Evolutionary conservation across 2,797 vertebrate species (phyloP), one percentile per base, ranked within the genome.

Genomic region (Sylvilagus floridanus): DNA sequence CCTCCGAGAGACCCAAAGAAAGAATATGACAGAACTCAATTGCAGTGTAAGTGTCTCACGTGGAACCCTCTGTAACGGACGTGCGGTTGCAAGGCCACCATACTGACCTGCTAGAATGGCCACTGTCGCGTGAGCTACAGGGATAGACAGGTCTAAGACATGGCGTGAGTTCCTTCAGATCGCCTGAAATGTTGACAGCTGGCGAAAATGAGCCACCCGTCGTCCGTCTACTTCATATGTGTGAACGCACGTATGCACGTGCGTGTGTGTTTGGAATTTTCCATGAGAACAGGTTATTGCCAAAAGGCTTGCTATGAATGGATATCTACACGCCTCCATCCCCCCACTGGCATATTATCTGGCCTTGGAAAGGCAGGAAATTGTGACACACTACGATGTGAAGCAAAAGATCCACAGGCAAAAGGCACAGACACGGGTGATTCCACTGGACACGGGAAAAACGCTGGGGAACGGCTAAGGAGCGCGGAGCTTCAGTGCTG

Each of bases 1-100:
- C 22, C 65, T 47, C 17, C 26, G 12, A 16, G 60, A 93, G 54
- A 16, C 54, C 63, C 63, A 63, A 17, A 90, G 57, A 71, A 84
- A 76, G 66, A 28, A 88, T 62, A 77, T 85, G 28, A 54, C 2
- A 11, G 68, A 52, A 57, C 42, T 96, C 73, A 93, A 77, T 87
- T 66, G 86, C 76, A n/a, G 35, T 35, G 35, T 35, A 26, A 87
- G 71, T 73, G 50, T 62, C 47, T 90, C 75, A 57, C 5, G 3
- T 5, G 37, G 32, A 35, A 75, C 14, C 35, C 92, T 93, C 60
- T 60, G 82, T 47, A 82, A 21, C 85, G 57, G 32, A 62, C 37
- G 42, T 54, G 50, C 84, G 60, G 35, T 62, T 42, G 60, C 13
- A 94, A 32, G 37, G 28, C 30, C 65, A 71, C n/a, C 52, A 69